Evolutionary conservation across 2,113 vertebrate species (phyloP), one percentile per base, ranked within the genome.

Genomic region (Urocolius indicus): DNA sequence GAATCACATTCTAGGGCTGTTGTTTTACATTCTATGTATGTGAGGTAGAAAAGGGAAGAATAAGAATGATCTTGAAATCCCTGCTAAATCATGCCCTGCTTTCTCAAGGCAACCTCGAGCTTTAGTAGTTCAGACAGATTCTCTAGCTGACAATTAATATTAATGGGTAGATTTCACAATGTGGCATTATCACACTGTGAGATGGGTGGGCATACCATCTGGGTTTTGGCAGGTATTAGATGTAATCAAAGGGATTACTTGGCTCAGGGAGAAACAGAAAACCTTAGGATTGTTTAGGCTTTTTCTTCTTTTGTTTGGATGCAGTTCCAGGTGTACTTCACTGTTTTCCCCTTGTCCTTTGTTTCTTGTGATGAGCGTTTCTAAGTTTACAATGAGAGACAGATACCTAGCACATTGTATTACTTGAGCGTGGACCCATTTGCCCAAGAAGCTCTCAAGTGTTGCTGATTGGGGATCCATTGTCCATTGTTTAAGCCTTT

Each of bases 161-260:
- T 99, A 99, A 98, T 99, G 98, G 98, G 43, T 98, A 99, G 98
- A 99, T 99, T 98, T 99, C 98, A 98, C 98, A 98, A 98, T 97
- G 98, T 98, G 98, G 98, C 98, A 99, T 99, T 99, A 99, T 99
- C 99, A 98, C 98, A 98, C 98, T 96, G 97, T 98, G 98, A 98
- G 98, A 99, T 99, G 99, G 98, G 99, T 98, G 98, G 98, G 98
- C 99, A 99, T 99, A 99, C 98, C 98, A 98, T 98, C 98, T 98
- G 98, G 98, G 98, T 98, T 98, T 98, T 98, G 99, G 98, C 98
- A 99, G 99, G 99, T 99, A 99, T 99, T 99, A 99, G 98, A 99
- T 99, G 97, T 99, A 99, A 99, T 99, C 99, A 99, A 98, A 98
- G 97, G 98, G 99, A 99, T 99, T 99, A 99, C 98, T 98, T 98